Evolutionary conservation across 2,888 invertebrate genomes (phyloP).

Genomic region (Drosophila quasianomalipes): DNA sequence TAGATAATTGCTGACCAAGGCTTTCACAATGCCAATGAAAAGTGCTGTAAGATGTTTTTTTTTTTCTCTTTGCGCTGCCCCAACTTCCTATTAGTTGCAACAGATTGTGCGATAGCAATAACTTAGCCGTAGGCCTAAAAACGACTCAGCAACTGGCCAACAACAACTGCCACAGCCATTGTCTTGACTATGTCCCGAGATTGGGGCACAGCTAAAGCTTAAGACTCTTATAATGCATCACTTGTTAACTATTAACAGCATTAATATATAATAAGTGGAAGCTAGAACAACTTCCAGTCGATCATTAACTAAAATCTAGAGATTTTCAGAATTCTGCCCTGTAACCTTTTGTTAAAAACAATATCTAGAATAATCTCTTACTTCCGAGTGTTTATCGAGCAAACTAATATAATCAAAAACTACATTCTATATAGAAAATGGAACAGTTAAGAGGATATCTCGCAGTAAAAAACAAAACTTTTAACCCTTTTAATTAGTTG

Average conservation of each 20-base stretch:
- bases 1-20: slow-evolving; percentile 75
- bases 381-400: no score
- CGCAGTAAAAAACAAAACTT: neutral
- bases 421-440: neutral
- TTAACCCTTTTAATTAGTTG: slow-evolving; percentile 4
- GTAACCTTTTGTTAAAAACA: neutral
- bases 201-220: neutral
- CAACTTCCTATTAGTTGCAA: slow-evolving; percentile 78
- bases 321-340: neutral
- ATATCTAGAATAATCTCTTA: neutral
- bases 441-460: neutral
- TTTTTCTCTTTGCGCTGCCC: slow-evolving; percentile 23
- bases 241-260: slow-evolving; percentile 53
- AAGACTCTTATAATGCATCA: slow-evolving; percentile 58
- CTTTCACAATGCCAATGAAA: slow-evolving; percentile 76
- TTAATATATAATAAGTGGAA: slow-evolving; percentile 64
- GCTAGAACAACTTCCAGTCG: slow-evolving; percentile 31
- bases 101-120: slow-evolving; percentile 79
- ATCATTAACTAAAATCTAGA: slow-evolving; percentile 1
- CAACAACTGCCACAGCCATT: slow-evolving; percentile 37
- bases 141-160: slow-evolving; percentile 40
- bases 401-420: neutral
- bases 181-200: slow-evolving; percentile 34
- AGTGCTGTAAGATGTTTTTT: slow-evolving; percentile 57
- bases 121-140: slow-evolving; percentile 63